Conservation (phyloP, 2,888 invertebrate genomes). For the Xestobium rufovillosum region DNA sequence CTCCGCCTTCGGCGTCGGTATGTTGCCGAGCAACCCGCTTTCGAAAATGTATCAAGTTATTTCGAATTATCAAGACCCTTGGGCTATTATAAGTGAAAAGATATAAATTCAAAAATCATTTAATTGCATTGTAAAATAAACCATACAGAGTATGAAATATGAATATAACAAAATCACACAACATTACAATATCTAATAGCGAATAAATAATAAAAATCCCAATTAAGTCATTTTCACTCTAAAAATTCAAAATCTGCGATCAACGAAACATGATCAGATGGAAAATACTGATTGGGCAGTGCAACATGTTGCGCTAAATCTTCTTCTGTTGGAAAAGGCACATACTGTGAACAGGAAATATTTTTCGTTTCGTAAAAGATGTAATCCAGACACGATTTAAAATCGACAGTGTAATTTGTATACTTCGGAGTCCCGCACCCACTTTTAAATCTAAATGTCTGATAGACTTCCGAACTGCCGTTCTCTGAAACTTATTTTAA, state of each 20-base stretch:
- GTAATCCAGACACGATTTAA: slow-evolving; percentile 84
- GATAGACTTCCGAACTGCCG: slow-evolving; percentile 50
- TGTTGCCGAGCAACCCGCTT: too few relatives aligned
- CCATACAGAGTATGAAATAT: too few relatives aligned
- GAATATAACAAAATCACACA: too few relatives aligned
- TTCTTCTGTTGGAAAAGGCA: slow-evolving; percentile 72
- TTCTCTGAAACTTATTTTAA: slow-evolving; percentile 47
- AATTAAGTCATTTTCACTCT: background rate
- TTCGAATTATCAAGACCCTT: too few relatives aligned
- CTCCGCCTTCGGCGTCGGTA: too few relatives aligned
- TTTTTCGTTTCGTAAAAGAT: slow-evolving; percentile 69
- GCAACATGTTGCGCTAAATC: slow-evolving; percentile 68
- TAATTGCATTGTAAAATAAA: too few relatives aligned
- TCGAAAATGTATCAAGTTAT: too few relatives aligned
- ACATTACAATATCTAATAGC: too few relatives aligned
- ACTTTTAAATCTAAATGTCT: slow-evolving; percentile 52
- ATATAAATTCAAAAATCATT: too few relatives aligned
- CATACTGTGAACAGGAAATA: slow-evolving; percentile 57
- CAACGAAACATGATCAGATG: slow-evolving; percentile 89
- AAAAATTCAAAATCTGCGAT: slow-evolving; percentile 62
- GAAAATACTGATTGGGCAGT: slow-evolving; percentile 80
- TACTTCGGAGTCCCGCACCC: slow-evolving; percentile 78
- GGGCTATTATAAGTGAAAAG: too few relatives aligned
- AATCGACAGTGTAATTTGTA: slow-evolving; percentile 77
- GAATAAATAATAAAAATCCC: background rate